phyloP scores from a whole-genome alignment of 2,113 vertebrate species.

The Petrocephalus microphthalmus region DNA sequence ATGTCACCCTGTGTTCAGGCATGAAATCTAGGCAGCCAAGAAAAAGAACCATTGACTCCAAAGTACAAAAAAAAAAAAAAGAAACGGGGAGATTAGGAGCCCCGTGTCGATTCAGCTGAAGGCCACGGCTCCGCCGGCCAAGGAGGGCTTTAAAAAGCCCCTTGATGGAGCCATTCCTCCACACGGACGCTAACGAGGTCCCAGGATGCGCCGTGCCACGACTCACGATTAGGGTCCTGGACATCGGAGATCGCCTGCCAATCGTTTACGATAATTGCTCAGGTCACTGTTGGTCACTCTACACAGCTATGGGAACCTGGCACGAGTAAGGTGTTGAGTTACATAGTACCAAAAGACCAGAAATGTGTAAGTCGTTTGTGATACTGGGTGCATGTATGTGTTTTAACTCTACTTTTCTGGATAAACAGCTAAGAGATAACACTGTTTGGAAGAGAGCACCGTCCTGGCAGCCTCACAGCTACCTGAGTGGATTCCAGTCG shows the following conservation, averaged over 20 bases:
- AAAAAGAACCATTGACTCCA: constrained; percentile 68
- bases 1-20: constrained; percentile 55
- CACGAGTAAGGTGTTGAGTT: neutral
- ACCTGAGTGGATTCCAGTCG: neutral
- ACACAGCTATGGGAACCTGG: neutral
- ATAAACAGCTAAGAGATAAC: neutral
- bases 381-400: neutral
- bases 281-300: neutral
- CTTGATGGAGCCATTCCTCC: constrained; percentile 28
- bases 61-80: constrained; percentile 28
- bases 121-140: constrained; percentile 33
- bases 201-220: neutral
- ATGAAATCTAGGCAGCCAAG: constrained; percentile 59
- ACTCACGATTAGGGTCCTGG: constrained; percentile 14
- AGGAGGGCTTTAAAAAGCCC: constrained; percentile 41
- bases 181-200: neutral
- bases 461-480: no score
- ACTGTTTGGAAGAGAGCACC: neutral
- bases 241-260: neutral
- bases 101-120: constrained; percentile 31
- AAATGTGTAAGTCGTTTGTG: neutral
- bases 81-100: constrained; percentile 48
- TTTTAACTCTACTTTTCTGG: neutral
- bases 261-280: neutral
- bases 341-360: neutral